Evolutionary conservation across 2,888 invertebrate species (phyloP).

Genomic region (Spodoptera exigua): DNA sequence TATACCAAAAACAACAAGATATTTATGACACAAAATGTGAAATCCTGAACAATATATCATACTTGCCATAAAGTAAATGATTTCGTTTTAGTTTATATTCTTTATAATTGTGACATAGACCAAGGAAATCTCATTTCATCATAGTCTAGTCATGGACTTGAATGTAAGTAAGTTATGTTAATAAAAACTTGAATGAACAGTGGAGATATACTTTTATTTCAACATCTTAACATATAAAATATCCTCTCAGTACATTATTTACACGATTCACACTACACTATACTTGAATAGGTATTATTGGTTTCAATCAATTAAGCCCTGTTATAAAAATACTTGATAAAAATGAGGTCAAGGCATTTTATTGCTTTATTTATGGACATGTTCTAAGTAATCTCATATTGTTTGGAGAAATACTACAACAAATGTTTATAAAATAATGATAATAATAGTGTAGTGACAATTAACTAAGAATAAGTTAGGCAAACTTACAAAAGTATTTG

Average conservation of each 20-base stretch:
- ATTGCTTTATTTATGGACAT: slow-evolving; percentile 1
- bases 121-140: slow-evolving; percentile 65
- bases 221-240: slow-evolving; percentile 3
- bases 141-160: slow-evolving; percentile 74
- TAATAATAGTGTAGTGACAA: slow-evolving; percentile 10
- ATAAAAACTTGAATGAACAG: slow-evolving; percentile 66
- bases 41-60: slow-evolving; percentile 63
- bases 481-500: neutral
- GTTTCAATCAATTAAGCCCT: slow-evolving; percentile 9
- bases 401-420: neutral
- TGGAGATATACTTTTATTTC: slow-evolving; percentile 58
- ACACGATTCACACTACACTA: slow-evolving; percentile 15
- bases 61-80: slow-evolving; percentile 70
- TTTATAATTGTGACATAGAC: slow-evolving; percentile 40
- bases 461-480: no score
- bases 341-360: slow-evolving; percentile 10
- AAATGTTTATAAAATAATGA: neutral
- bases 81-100: slow-evolving; percentile 59
- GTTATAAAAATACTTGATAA: slow-evolving; percentile 17
- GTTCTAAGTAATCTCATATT: neutral
- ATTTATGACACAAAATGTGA: slow-evolving; percentile 51
- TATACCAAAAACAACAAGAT: slow-evolving; percentile 24
- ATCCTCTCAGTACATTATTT: slow-evolving; percentile 12
- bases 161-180: slow-evolving; percentile 67
- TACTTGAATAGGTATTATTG: slow-evolving; percentile 11